Base-by-base conservation (phyloP, 2,888 invertebrate genomes). In the Lepas anatifera region DNA sequence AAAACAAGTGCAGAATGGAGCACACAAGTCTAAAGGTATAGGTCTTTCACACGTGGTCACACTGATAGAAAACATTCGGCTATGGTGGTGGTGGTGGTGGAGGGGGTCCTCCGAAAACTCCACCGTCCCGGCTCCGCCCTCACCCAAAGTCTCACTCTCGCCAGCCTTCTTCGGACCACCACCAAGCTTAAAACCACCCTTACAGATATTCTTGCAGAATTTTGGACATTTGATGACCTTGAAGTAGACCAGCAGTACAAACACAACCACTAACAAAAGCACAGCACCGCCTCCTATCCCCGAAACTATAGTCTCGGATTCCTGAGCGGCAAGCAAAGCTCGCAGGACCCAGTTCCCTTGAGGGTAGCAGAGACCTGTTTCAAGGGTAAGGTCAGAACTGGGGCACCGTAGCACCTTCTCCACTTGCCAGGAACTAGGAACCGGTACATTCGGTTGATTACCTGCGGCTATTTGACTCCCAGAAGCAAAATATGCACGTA, bases 241-340 rank as follows among this genome's bases (percentile, higher is more conserved):
- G 58, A 58, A 58, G 58, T 58, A 58, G 58, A 58, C 6, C 32
- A 58, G 58, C 22, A 58, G 58, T 22, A 32, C 58, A 35, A 58
- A 2, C 8, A 35, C 10, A 18, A 58, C 8, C 1, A 35, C 22
- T 2, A 58, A 7, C 32, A 35, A 32, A 8, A 35, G 22, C 3
- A 18, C 22, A 7, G 18, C 58, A 35, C 18, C 22, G 22, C 58
- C 35, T 32, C 32, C 58, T 22, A 58, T 10, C 18, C 22, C 58
- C 25, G 58, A 32, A 32, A 58, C 32, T 22, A 22, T 16, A 6
- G 35, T 29, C 16, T 10, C 22, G 1, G 58, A 58, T 25, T 22
- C 25, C 58, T 58, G 58, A 18, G 58, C 35, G 4, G 58, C 32
- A 32, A 58, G 58, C 13, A 58, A 1, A 10, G 58, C 32, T 6